phyloP scores from a whole-genome alignment of 2,797 vertebrate species.

The Cirrhinus molitorella region DNA sequence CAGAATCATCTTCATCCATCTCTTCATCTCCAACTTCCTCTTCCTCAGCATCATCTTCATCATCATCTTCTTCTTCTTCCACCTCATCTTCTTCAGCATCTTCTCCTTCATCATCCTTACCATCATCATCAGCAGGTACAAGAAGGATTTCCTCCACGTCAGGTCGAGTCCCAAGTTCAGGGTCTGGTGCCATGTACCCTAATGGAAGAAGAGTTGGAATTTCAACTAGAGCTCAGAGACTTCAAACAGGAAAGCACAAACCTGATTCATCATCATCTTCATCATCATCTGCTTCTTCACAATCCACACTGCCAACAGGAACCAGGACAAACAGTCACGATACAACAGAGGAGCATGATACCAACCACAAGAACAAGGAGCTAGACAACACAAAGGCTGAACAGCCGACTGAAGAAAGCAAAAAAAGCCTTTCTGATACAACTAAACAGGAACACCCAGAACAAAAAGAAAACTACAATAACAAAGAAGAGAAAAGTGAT shows the following conservation, averaged over 20 bases:
- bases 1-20: slow-evolving; percentile 31
- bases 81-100: not conserved
- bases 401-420: slow-evolving; percentile 54
- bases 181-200: slow-evolving; percentile 65
- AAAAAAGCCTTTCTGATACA: slow-evolving; percentile 51
- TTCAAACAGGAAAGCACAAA: slow-evolving; percentile 67
- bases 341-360: slow-evolving; percentile 51
- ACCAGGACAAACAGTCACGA: slow-evolving; percentile 61
- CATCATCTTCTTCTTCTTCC: slow-evolving; percentile 23
- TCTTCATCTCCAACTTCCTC: slow-evolving; percentile 43
- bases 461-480: slow-evolving; percentile 24
- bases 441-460: slow-evolving; percentile 54
- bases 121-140: slow-evolving; percentile 48
- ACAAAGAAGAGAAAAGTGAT: slow-evolving; percentile 44
- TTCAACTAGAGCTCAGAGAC: slow-evolving; percentile 69
- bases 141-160: slow-evolving; percentile 59
- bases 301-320: slow-evolving; percentile 64
- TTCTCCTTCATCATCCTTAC: slow-evolving; percentile 32
- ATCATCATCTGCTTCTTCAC: slow-evolving; percentile 60
- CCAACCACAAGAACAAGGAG: slow-evolving; percentile 56
- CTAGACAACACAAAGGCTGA: slow-evolving; percentile 60
- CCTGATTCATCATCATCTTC: slow-evolving; percentile 66
- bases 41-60: slow-evolving; percentile 19
- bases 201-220: slow-evolving; percentile 69
- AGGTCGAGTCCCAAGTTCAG: slow-evolving; percentile 62